Evolutionary conservation across 2,113 vertebrate species (phyloP).

Genomic region (Sebastes fasciatus): DNA sequence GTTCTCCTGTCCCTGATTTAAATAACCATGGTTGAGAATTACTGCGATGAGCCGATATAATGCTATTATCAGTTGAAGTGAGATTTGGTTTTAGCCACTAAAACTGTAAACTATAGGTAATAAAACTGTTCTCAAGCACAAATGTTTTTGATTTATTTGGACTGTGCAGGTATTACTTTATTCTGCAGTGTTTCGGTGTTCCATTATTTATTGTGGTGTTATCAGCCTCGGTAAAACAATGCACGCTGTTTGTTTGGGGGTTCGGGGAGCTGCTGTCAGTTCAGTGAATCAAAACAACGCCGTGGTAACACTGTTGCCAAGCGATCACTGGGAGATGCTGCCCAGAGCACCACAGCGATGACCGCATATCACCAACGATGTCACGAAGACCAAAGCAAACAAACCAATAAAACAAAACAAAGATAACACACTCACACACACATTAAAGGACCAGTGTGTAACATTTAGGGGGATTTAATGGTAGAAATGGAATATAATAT

Average conservation of each 20-base stretch:
- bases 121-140: neutral
- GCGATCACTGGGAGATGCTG: slow-evolving; percentile 3
- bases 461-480: too few relatives aligned
- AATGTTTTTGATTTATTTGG: neutral
- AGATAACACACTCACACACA: neutral
- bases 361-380: slow-evolving; percentile 14
- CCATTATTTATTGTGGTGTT: slow-evolving; percentile 14
- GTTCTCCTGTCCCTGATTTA: neutral
- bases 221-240: slow-evolving; percentile 11
- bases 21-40: neutral
- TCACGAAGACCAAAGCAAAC: slow-evolving; percentile 7
- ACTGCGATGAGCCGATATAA: neutral
- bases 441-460: neutral
- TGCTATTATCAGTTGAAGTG: neutral
- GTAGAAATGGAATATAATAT: too few relatives aligned
- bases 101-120: neutral
- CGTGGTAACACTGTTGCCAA: slow-evolving; percentile 33
- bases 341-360: slow-evolving; percentile 10
- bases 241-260: slow-evolving; percentile 28
- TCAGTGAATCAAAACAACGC: slow-evolving; percentile 34
- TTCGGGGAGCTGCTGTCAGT: slow-evolving; percentile 5
- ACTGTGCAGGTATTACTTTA: neutral
- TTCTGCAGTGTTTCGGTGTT: neutral
- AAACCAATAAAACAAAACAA: neutral
- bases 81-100: neutral